phyloP scores from a whole-genome alignment of 2,797 vertebrate species.

The Cirrhinus mrigala region DNA sequence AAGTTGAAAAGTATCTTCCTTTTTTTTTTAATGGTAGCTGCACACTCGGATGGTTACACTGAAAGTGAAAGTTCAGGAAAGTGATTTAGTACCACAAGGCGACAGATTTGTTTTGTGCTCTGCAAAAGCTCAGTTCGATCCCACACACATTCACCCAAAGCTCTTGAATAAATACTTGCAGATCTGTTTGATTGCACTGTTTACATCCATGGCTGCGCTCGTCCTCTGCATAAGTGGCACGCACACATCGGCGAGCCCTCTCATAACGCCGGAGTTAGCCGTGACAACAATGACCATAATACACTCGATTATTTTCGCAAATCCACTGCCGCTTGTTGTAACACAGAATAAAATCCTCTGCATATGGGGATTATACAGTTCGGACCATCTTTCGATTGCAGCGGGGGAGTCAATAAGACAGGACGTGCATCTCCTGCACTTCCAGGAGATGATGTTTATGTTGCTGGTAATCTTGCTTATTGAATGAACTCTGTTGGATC shows the following conservation, averaged over 20 bases:
- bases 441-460: slow-evolving; percentile 25
- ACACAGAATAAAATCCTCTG: slow-evolving; percentile 50
- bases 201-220: slow-evolving; percentile 28
- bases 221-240: slow-evolving; percentile 53
- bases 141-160: slow-evolving; percentile 34
- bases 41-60: not conserved
- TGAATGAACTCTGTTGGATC: slow-evolving; percentile 17
- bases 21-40: not conserved
- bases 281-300: slow-evolving; percentile 48
- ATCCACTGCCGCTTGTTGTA: slow-evolving; percentile 53
- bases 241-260: slow-evolving; percentile 40
- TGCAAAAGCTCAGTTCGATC: not conserved
- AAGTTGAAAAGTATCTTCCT: not conserved
- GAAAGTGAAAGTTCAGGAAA: slow-evolving; percentile 2
- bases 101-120: slow-evolving; percentile 17
- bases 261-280: slow-evolving; percentile 10
- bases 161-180: slow-evolving; percentile 46
- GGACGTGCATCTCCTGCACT: slow-evolving; percentile 17
- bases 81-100: not conserved
- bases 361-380: slow-evolving; percentile 41
- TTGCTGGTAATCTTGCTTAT: slow-evolving; percentile 27
- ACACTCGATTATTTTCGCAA: slow-evolving; percentile 61
- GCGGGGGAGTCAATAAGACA: slow-evolving; percentile 40
- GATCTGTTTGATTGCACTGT: slow-evolving; percentile 46
- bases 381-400: slow-evolving; percentile 17